phyloP scores from a whole-genome alignment of 2,888 invertebrate genomes.

The Hoplodrina ambigua region DNA sequence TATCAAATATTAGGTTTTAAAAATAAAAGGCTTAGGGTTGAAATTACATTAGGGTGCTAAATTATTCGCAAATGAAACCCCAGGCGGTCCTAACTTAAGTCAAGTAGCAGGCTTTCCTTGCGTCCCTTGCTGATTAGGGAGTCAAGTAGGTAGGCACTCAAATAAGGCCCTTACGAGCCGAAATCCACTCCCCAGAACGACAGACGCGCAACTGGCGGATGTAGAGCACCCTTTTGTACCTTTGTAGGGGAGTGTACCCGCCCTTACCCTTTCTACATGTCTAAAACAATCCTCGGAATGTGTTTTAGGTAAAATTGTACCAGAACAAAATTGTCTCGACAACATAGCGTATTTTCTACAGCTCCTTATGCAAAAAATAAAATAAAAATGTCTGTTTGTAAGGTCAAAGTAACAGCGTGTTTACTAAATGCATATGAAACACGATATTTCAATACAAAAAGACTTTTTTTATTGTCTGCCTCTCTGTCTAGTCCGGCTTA shows the following conservation, averaged over 20 bases:
- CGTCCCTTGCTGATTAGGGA: constrained; percentile 27
- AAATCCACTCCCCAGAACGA: constrained; percentile 8
- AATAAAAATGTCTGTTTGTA: no score
- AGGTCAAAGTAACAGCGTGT: no score
- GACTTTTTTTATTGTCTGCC: no score
- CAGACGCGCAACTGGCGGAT: constrained; percentile 11
- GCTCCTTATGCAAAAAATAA: no score
- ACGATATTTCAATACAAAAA: no score
- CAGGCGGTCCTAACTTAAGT: constrained; percentile 16
- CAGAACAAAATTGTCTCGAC: background rate
- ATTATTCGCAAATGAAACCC: constrained; percentile 6
- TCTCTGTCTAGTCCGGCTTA: no score
- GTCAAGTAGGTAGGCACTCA: constrained; percentile 22
- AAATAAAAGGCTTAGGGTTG: background rate
- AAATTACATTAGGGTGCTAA: constrained; percentile 11
- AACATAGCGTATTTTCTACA: background rate
- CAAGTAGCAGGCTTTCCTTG: constrained; percentile 20
- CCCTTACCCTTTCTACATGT: background rate
- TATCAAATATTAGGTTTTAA: background rate
- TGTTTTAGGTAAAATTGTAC: background rate
- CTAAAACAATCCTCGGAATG: constrained; percentile 4
- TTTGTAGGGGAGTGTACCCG: background rate
- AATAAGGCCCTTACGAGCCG: background rate
- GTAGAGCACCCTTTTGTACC: constrained; percentile 28
- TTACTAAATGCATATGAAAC: no score